Conservation (phyloP, 2,113 vertebrate species). For the Asarcornis scutulata region DNA sequence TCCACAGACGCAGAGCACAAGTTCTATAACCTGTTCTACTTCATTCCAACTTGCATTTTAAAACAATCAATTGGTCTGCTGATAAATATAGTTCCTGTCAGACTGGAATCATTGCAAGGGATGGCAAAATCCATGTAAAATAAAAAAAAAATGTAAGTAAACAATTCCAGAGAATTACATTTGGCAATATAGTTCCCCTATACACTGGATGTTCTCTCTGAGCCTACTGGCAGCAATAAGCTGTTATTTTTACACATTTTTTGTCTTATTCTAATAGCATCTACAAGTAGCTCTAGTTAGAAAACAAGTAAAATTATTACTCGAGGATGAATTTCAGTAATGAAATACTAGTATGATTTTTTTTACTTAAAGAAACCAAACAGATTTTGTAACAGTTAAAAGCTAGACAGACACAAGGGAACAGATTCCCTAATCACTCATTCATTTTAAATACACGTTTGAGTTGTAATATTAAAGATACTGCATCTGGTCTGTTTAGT, state of each 20-base stretch:
- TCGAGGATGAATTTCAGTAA: not conserved
- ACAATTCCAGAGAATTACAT: not conserved
- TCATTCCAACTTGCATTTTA: not conserved
- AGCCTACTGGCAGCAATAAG: not conserved
- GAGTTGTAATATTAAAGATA: not conserved
- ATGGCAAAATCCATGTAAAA: not conserved
- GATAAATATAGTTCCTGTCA: not conserved
- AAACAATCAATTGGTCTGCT: not conserved
- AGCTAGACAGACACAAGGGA: not conserved
- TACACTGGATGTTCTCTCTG: not conserved
- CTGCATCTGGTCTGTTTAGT: not conserved
- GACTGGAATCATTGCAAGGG: not conserved
- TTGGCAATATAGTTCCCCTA: not conserved
- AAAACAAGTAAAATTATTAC: not conserved
- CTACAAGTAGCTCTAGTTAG: not conserved
- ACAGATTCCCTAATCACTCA: not conserved
- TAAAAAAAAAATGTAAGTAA: not conserved
- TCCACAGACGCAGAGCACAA: not conserved
- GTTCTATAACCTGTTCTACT: not conserved
- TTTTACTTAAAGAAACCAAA: not conserved
- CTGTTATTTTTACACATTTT: not conserved
- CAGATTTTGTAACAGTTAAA: not conserved
- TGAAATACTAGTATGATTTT: not conserved
- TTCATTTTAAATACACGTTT: slow-evolving; percentile 27
- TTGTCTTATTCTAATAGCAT: not conserved